These are phyloP conservation scores for Microplitis mediator DNA, from an alignment of 1,140 invertebrate species.

Conservation along the genomic window DNA sequence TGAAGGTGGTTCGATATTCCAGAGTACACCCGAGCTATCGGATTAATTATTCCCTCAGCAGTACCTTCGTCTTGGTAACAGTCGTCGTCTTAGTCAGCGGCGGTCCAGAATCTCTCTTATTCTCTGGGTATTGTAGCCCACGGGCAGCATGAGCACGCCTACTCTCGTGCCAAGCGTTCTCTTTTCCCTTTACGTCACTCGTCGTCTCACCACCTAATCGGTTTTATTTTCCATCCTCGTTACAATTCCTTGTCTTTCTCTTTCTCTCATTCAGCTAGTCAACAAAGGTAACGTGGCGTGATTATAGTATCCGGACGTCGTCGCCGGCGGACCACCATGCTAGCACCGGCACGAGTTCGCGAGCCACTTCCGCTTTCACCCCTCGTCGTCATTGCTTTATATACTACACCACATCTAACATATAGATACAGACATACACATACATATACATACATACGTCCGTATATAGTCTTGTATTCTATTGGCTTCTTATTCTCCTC, in stretches of 20 bases:
- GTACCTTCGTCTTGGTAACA: background rate
- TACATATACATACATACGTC: too few species aligned
- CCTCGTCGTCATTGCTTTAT: background rate
- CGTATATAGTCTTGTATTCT: background rate
- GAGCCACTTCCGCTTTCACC: slow-evolving; percentile 31
- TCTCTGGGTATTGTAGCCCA: slow-evolving; percentile 11
- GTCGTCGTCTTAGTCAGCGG: background rate
- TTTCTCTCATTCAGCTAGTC: slow-evolving; percentile 12
- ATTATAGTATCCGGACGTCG: slow-evolving; percentile 37
- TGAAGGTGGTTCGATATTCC: slow-evolving; percentile 6
- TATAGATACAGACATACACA: too few species aligned
- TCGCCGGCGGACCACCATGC: slow-evolving; percentile 34
- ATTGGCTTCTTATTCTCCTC: background rate
- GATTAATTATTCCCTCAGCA: slow-evolving; percentile 23
- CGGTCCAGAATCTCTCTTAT: background rate
- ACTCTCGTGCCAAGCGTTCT: slow-evolving; percentile 20
- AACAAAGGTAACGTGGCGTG: slow-evolving; percentile 38
- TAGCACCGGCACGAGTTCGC: slow-evolving; percentile 30
- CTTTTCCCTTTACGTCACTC: background rate
- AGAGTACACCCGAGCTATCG: background rate
- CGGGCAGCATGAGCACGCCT: slow-evolving; percentile 29
- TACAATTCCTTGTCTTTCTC: slow-evolving; percentile 1
- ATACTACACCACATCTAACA: background rate
- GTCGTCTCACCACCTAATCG: slow-evolving; percentile 28
- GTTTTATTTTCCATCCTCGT: slow-evolving; percentile 27